phyloP scores from a whole-genome alignment of 2,113 vertebrate genomes.

The Climacteris rufus region DNA sequence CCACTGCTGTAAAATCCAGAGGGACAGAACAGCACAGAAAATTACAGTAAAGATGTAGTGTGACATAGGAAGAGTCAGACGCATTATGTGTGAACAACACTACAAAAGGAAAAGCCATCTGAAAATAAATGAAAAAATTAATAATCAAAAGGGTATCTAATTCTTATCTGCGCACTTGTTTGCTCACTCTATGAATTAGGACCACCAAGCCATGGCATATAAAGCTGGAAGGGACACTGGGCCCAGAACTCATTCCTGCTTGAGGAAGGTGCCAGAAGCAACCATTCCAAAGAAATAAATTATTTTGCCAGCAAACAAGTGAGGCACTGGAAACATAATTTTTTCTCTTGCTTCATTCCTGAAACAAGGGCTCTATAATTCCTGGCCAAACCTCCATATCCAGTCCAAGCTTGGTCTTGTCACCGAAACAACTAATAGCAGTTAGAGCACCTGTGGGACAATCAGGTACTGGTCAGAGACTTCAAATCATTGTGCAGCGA shows the following conservation, averaged over 20 bases:
- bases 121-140: conserved; percentile 57
- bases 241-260: neutral
- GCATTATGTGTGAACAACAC: conserved; percentile 61
- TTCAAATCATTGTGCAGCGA: neutral
- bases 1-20: conserved; percentile 63
- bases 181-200: neutral
- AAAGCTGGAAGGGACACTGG: neutral
- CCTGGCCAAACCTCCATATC: neutral
- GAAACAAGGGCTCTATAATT: neutral
- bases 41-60: conserved; percentile 57
- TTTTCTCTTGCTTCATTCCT: neutral
- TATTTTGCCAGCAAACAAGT: neutral
- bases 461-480: neutral
- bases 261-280: neutral
- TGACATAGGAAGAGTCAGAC: conserved; percentile 61
- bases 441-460: neutral
- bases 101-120: conserved; percentile 43
- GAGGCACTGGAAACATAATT: fast-evolving
- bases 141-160: conserved; percentile 51
- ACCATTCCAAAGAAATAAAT: neutral
- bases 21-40: conserved; percentile 58
- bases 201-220: neutral
- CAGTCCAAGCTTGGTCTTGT: neutral
- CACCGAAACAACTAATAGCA: neutral
- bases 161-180: conserved; percentile 21